phyloP scores from a whole-genome alignment of 2,888 invertebrate species.

The Agriopis marginaria region DNA sequence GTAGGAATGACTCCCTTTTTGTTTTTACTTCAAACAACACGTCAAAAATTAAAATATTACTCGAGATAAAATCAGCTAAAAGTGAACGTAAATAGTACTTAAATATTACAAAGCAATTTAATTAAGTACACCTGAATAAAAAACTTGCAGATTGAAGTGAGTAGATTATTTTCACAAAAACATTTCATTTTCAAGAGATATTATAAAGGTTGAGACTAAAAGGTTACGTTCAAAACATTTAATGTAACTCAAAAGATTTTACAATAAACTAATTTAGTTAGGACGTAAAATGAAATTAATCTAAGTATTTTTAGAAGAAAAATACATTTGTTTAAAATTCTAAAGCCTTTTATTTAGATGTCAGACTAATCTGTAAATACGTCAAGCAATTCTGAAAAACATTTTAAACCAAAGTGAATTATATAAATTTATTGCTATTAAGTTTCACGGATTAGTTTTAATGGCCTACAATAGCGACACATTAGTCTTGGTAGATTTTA shows the following conservation, averaged over 20 bases:
- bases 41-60: too few species aligned
- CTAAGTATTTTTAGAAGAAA: slow-evolving; percentile 8
- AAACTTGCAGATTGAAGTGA: not conserved
- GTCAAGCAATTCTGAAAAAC: slow-evolving; percentile 12
- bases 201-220: slow-evolving; percentile 8
- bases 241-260: slow-evolving; percentile 4
- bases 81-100: too few species aligned
- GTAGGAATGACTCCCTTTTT: too few species aligned
- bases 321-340: slow-evolving; percentile 16
- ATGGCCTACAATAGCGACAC: slow-evolving; percentile 26
- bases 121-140: too few species aligned
- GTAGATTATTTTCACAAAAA: not conserved
- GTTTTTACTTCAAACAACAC: too few species aligned
- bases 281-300: slow-evolving; percentile 5
- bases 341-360: slow-evolving; percentile 17
- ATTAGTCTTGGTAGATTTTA: slow-evolving; percentile 36
- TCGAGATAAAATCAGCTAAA: too few species aligned
- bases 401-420: not conserved
- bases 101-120: too few species aligned
- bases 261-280: slow-evolving; percentile 11
- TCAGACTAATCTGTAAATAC: slow-evolving; percentile 7
- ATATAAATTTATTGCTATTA: not conserved
- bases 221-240: slow-evolving; percentile 7
- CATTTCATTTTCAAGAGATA: not conserved
- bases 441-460: slow-evolving; percentile 36